Evolutionary conservation across 2,888 invertebrate species (phyloP).

Genomic region (Thereva nobilitata): DNA sequence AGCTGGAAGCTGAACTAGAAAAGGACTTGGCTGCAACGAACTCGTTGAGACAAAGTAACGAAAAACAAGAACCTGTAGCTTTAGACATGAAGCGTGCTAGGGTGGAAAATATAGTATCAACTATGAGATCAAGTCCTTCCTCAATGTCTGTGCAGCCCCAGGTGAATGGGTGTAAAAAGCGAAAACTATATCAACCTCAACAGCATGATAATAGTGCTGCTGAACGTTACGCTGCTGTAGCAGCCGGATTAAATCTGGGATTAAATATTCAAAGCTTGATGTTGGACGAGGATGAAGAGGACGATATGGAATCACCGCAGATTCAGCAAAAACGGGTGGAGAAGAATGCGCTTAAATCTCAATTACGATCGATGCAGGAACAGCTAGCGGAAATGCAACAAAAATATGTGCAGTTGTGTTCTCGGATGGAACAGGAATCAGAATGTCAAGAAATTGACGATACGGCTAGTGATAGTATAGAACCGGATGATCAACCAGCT

Average conservation of each 20-base stretch:
- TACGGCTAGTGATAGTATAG: constrained; percentile 69
- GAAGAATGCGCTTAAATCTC: constrained; percentile 83
- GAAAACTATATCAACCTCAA: constrained; percentile 94
- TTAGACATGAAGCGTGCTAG: constrained; percentile 89
- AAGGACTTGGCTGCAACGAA: constrained; percentile 56
- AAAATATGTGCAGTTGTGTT: constrained; percentile 85
- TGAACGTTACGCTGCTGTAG: constrained; percentile 64
- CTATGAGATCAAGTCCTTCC: constrained; percentile 82
- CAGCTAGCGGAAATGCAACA: constrained; percentile 90
- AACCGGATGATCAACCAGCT: constrained; percentile 60
- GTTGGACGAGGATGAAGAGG: constrained; percentile 76
- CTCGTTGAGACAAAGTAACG: constrained; percentile 37
- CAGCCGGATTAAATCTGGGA: constrained; percentile 63
- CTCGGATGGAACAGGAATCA: constrained; percentile 79
- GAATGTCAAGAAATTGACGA: constrained; percentile 77
- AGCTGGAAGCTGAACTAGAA: constrained; percentile 67
- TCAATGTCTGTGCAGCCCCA: constrained; percentile 70
- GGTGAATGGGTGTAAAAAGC: constrained; percentile 88
- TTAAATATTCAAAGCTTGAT: constrained; percentile 63
- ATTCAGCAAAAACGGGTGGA: constrained; percentile 83
- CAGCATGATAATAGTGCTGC: constrained; percentile 77
- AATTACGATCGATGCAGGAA: constrained; percentile 84
- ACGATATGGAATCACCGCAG: constrained; percentile 75
- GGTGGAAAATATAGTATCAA: constrained; percentile 93
- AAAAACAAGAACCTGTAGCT: constrained; percentile 62